These are phyloP conservation scores for Melanostoma mellinum DNA, from an alignment of 2,888 invertebrate genomes.

Conservation along the genomic window DNA sequence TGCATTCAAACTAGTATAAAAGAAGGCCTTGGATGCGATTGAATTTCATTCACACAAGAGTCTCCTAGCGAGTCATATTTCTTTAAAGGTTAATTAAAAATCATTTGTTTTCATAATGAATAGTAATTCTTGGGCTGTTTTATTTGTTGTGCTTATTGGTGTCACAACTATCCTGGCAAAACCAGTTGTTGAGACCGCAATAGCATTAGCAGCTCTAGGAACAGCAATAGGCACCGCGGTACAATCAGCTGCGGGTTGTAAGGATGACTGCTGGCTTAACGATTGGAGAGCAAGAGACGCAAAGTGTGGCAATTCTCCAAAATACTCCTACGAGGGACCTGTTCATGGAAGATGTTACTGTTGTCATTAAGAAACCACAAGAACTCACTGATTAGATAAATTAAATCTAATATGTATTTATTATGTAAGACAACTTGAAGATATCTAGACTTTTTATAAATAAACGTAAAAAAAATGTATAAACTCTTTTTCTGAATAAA, in stretches of 20 bases:
- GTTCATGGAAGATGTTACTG: conserved; percentile 13
- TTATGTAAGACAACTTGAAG: too few relatives aligned
- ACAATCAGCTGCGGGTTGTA: conserved; percentile 4
- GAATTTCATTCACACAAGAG: too few relatives aligned
- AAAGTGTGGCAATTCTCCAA: background rate
- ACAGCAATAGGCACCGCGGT: background rate
- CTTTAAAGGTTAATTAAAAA: too few relatives aligned
- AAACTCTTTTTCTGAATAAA: too few relatives aligned
- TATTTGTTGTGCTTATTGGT: background rate
- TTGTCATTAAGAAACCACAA: background rate
- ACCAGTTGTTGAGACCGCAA: background rate
- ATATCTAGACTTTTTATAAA: too few relatives aligned
- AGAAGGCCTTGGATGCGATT: too few relatives aligned
- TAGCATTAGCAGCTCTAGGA: background rate
- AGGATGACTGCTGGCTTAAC: conserved; percentile 10
- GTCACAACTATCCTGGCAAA: background rate
- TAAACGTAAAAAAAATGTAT: too few relatives aligned
- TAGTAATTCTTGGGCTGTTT: background rate
- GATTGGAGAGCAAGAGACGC: conserved; percentile 7
- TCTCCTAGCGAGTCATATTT: too few relatives aligned
- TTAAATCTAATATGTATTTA: too few relatives aligned
- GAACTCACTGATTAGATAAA: too few relatives aligned
- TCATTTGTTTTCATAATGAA: background rate
- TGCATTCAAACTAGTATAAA: too few relatives aligned
- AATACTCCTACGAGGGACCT: conserved; percentile 11